Evolutionary conservation across 2,113 vertebrate species (phyloP).

Genomic region (Alces alces): DNA sequence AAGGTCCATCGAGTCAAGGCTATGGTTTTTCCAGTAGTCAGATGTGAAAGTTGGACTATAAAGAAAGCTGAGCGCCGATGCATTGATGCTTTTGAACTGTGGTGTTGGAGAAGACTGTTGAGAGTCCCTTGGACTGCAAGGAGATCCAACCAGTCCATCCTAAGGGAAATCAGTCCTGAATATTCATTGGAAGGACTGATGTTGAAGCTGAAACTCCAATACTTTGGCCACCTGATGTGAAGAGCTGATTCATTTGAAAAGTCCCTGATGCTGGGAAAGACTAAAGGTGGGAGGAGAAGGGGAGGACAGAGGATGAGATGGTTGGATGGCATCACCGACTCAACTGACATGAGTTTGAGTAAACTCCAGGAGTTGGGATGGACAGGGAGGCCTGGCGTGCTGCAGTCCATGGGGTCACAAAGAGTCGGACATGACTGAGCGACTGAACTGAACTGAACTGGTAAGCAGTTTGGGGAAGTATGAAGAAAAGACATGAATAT

Average conservation of each 20-base stretch:
- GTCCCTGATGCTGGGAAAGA: background rate
- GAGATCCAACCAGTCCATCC: background rate
- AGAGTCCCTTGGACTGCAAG: background rate
- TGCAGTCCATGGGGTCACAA: background rate
- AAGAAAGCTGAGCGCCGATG: background rate
- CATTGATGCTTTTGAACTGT: background rate
- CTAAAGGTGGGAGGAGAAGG: background rate
- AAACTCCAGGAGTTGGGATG: background rate
- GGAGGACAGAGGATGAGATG: background rate
- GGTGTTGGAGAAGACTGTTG: background rate
- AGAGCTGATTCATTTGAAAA: background rate
- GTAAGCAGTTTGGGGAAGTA: conserved; percentile 24
- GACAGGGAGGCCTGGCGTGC: background rate
- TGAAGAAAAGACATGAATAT: conserved; percentile 17
- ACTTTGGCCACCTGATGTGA: background rate
- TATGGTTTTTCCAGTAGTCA: background rate
- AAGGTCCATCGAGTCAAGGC: background rate
- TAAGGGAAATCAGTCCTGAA: background rate
- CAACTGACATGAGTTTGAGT: background rate
- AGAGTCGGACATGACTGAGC: background rate
- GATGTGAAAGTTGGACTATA: background rate
- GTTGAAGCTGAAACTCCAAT: background rate
- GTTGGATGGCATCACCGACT: background rate
- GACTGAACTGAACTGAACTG: background rate
- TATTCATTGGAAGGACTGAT: background rate